phyloP scores from a whole-genome alignment of 2,113 vertebrate genomes.

The Castor canadensis region DNA sequence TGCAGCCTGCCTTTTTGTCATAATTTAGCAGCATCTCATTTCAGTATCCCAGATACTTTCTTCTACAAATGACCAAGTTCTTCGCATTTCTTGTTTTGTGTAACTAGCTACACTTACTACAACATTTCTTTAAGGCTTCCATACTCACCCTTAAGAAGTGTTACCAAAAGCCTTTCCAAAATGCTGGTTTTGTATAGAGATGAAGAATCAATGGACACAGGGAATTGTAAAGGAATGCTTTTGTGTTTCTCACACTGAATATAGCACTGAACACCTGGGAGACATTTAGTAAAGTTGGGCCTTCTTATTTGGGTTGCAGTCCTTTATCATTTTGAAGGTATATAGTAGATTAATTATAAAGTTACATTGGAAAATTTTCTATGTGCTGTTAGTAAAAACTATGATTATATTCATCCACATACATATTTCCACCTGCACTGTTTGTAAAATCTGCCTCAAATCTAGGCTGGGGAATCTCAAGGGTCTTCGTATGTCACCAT shows the following conservation, averaged over 20 bases:
- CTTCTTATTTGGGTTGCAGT: not conserved
- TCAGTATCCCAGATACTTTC: not conserved
- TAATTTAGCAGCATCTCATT: not conserved
- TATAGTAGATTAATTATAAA: conserved; percentile 4
- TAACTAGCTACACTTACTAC: not conserved
- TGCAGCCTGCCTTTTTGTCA: not conserved
- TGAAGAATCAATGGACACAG: not conserved
- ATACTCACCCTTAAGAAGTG: not conserved
- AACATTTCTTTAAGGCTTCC: not conserved
- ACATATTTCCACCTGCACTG: not conserved
- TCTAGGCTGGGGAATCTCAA: not conserved
- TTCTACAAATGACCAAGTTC: not conserved
- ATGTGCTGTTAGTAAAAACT: conserved; percentile 3
- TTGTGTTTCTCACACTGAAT: not conserved
- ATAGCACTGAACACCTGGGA: not conserved
- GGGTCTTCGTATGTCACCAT: not conserved
- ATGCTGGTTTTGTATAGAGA: not conserved
- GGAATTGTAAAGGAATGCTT: not conserved
- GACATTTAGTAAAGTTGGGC: not conserved
- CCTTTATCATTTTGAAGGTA: not conserved
- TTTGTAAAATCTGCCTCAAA: conserved; percentile 22
- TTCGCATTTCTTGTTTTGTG: not conserved
- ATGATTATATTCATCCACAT: not conserved
- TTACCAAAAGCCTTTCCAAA: not conserved
- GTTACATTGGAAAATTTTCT: not conserved